These are phyloP conservation scores for Hycleus phaleratus DNA, from an alignment of 1,140 invertebrate species.

Conservation along the genomic window DNA sequence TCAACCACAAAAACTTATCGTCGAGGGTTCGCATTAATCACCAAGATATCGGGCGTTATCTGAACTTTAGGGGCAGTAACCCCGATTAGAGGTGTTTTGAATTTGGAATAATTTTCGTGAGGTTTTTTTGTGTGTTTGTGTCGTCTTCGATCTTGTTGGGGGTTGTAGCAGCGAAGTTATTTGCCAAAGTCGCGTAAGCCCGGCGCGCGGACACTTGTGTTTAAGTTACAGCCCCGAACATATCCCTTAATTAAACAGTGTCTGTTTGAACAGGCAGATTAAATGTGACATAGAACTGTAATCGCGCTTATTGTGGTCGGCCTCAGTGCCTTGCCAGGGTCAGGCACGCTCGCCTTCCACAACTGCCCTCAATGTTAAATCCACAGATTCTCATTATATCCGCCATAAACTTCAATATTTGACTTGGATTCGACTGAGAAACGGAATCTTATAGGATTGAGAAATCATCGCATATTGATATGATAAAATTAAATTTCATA, in stretches of 20 bases:
- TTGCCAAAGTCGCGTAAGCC: slow-evolving; percentile 33
- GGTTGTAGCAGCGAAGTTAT: slow-evolving; percentile 20
- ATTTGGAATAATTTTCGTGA: too few relatives aligned
- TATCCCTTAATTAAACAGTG: slow-evolving; percentile 44
- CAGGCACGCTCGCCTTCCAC: slow-evolving; percentile 8
- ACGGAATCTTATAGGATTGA: too few relatives aligned
- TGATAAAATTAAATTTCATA: too few relatives aligned
- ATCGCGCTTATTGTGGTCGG: slow-evolving; percentile 42
- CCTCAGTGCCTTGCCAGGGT: slow-evolving; percentile 19
- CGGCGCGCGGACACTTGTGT: slow-evolving; percentile 40
- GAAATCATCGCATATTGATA: too few relatives aligned
- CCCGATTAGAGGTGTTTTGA: too few relatives aligned
- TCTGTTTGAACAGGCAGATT: slow-evolving; percentile 44
- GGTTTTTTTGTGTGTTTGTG: too few relatives aligned
- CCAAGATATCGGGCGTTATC: not conserved
- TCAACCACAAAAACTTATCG: slow-evolving; percentile 15
- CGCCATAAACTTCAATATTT: slow-evolving; percentile 8
- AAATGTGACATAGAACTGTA: slow-evolving; percentile 44
- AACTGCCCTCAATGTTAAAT: slow-evolving; percentile 11
- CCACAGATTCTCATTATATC: slow-evolving; percentile 11
- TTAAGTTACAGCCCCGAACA: slow-evolving; percentile 41
- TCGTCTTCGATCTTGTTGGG: not conserved
- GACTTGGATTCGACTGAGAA: not conserved
- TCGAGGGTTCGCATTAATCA: slow-evolving; percentile 12
- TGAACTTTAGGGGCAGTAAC: too few relatives aligned